phyloP scores from a whole-genome alignment of 2,888 invertebrate genomes.

The Tiliacea aurago region DNA sequence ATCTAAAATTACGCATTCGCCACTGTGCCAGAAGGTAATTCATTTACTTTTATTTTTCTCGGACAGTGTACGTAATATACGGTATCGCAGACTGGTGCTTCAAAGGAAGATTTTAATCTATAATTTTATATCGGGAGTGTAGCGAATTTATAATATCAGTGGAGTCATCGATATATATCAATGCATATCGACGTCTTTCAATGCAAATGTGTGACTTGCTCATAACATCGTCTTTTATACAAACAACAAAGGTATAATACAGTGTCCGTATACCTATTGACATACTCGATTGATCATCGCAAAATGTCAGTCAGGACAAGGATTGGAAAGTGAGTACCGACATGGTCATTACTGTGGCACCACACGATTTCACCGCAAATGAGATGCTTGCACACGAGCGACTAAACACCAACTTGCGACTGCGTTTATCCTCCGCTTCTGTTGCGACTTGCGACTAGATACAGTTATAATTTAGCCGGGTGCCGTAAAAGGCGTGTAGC shows the following conservation, averaged over 20 bases:
- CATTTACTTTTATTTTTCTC: constrained; percentile 72
- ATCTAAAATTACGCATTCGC: constrained; percentile 83
- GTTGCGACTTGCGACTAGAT: constrained; percentile 72
- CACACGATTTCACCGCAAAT: constrained; percentile 79
- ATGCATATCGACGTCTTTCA: constrained; percentile 53
- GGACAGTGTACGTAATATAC: constrained; percentile 64
- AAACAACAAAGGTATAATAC: constrained; percentile 42
- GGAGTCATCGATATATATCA: constrained; percentile 53
- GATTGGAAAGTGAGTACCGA: constrained; percentile 73
- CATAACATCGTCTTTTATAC: constrained; percentile 41
- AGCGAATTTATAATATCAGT: constrained; percentile 58
- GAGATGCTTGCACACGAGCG: constrained; percentile 72
- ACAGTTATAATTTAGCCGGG: constrained; percentile 86
- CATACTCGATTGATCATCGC: constrained; percentile 57
- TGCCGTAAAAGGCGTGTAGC: constrained; percentile 81
- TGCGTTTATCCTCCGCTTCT: constrained; percentile 65
- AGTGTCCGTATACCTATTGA: constrained; percentile 17
- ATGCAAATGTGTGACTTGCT: constrained; percentile 62
- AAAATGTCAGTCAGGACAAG: constrained; percentile 65
- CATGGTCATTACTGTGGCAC: constrained; percentile 74
- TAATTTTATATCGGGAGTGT: constrained; percentile 51
- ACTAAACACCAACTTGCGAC: constrained; percentile 71
- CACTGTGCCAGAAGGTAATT: constrained; percentile 85
- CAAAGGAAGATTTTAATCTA: constrained; percentile 46
- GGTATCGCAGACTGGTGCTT: constrained; percentile 37